Percentiles rank a stretch among this genome's conserved stretches.
These are phyloP conservation scores for Philonicus albiceps DNA, from an alignment of 2,888 invertebrate species.

Conservation along the genomic window DNA sequence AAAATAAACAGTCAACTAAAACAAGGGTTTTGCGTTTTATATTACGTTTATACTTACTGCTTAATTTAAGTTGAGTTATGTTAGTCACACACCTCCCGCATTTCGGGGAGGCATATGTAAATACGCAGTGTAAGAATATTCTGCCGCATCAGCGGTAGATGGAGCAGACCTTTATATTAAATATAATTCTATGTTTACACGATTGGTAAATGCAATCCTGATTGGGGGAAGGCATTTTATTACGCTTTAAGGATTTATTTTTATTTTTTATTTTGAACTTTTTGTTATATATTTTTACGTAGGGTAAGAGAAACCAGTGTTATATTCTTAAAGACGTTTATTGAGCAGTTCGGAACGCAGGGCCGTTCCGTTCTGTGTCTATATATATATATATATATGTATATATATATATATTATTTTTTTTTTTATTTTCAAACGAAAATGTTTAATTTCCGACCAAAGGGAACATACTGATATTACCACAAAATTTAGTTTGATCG, in stretches of 20 bases:
- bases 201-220: constrained; percentile 52
- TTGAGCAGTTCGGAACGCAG: neutral
- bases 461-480: constrained; percentile 32
- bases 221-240: constrained; percentile 56
- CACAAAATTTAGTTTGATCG: constrained; percentile 1
- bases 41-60: constrained; percentile 5
- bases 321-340: constrained; percentile 34
- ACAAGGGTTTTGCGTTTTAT: constrained; percentile 15
- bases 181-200: constrained; percentile 10
- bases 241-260: constrained; percentile 52
- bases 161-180: constrained; percentile 4
- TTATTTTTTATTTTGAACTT: constrained; percentile 8
- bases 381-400: no score
- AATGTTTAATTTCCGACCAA: constrained; percentile 25
- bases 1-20: constrained; percentile 20
- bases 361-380: neutral
- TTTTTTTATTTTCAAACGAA: constrained; percentile 16
- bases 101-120: neutral
- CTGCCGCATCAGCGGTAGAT: neutral
- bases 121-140: neutral
- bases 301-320: neutral
- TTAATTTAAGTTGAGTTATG: constrained; percentile 21
- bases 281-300: constrained; percentile 22
- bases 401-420: no score
- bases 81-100: neutral